Evolutionary conservation across 2,888 invertebrate genomes (phyloP).

Genomic region (Dermolepida albohirtum): DNA sequence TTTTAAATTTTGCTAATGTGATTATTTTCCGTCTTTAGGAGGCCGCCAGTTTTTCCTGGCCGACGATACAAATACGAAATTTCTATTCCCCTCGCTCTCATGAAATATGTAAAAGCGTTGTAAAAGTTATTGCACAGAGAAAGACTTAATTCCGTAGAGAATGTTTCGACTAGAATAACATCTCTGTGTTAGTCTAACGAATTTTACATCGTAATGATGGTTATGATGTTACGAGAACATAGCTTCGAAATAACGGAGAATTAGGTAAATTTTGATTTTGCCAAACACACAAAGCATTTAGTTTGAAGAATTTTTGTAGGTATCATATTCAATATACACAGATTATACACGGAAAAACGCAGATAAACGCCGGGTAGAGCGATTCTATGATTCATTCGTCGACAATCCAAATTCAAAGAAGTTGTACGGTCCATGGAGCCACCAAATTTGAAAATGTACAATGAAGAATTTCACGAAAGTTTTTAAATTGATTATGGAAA

Average conservation of each 20-base stretch:
- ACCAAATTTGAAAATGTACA: no score
- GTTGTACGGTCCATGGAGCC: no score
- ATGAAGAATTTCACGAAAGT: no score
- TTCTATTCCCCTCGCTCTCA: slow-evolving; percentile 17
- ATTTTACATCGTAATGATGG: slow-evolving; percentile 22
- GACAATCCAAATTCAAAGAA: no score
- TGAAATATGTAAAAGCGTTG: slow-evolving; percentile 37
- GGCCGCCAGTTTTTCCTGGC: slow-evolving; percentile 1
- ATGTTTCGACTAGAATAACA: slow-evolving; percentile 31
- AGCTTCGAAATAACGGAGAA: slow-evolving; percentile 7
- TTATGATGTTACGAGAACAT: slow-evolving; percentile 5
- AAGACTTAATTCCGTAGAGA: slow-evolving; percentile 31
- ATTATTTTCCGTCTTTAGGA: slow-evolving; percentile 28
- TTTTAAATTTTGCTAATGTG: slow-evolving; percentile 38
- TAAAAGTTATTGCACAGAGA: slow-evolving; percentile 35
- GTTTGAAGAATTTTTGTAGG: not conserved
- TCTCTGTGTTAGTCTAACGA: slow-evolving; percentile 11
- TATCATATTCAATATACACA: no score
- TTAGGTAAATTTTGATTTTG: not conserved
- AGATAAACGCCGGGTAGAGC: no score
- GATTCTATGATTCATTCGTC: no score
- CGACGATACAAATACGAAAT: slow-evolving; percentile 10
- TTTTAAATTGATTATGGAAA: no score
- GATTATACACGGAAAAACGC: no score
- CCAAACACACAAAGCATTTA: not conserved